A percentile compares a stretch with the other conserved stretches of the same genome.
Conservation (phyloP, 1,140 invertebrate genomes). For the Pseudomyrmex flavicornis region DNA sequence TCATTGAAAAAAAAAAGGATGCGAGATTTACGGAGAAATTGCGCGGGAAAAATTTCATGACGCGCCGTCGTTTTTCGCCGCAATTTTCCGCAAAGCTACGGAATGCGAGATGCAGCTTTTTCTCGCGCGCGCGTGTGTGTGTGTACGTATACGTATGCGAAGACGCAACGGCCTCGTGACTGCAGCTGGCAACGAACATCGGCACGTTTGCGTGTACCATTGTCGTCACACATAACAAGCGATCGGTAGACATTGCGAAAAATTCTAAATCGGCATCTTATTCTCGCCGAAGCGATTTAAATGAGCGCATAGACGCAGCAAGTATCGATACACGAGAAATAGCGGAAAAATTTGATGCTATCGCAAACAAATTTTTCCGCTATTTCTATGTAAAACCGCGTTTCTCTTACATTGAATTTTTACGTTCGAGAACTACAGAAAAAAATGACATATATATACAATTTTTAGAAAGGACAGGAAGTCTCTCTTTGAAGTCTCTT, state of each 20-base stretch:
- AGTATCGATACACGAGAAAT: slow-evolving; percentile 7
- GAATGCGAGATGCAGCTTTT: slow-evolving; percentile 29
- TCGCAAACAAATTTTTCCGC: not conserved
- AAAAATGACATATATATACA: not conserved
- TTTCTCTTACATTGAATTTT: not conserved
- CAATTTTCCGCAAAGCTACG: slow-evolving; percentile 42
- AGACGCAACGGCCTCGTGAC: not conserved
- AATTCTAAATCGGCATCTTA: slow-evolving; percentile 34
- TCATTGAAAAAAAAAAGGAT: slow-evolving; percentile 53
- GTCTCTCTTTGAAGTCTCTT: no score
- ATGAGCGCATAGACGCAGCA: not conserved
- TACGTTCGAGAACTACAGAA: not conserved
- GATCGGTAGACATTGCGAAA: slow-evolving; percentile 35
- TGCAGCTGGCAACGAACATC: no score
- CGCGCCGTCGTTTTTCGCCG: slow-evolving; percentile 9
- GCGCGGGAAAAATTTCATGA: slow-evolving; percentile 25
- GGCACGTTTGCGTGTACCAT: not conserved
- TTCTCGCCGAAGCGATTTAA: slow-evolving; percentile 7
- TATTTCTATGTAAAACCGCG: slow-evolving; percentile 21
- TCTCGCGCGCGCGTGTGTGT: no score
- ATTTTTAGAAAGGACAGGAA: no score
- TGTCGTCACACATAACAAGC: slow-evolving; percentile 39
- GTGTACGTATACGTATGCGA: not conserved
- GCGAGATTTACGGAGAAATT: slow-evolving; percentile 42
- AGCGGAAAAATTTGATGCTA: no score